Conservation (phyloP, 2,888 invertebrate genomes). For the Linhomoeus sp. region DNA sequence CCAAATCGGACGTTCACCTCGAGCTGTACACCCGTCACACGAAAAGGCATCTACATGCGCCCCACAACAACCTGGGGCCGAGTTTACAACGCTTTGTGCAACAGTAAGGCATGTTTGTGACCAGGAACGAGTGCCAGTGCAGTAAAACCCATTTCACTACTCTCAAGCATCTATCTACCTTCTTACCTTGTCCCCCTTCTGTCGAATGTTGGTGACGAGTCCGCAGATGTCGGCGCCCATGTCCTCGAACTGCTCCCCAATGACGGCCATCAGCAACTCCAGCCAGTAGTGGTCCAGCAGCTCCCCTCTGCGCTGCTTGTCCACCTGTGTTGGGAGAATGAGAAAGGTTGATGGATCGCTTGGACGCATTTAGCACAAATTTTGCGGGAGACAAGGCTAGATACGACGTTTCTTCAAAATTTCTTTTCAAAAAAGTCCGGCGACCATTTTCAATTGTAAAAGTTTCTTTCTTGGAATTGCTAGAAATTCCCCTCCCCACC, state of each 20-base stretch:
- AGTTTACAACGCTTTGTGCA: no score
- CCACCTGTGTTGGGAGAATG: slow-evolving; percentile 3
- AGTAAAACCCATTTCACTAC: no score
- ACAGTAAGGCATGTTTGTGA: no score
- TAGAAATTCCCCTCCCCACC: neutral
- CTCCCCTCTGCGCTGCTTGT: slow-evolving; percentile 3
- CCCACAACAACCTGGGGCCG: no score
- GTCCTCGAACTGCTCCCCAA: slow-evolving; percentile 76
- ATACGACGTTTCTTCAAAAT: neutral
- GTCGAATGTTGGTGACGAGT: slow-evolving; percentile 79
- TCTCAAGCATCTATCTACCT: no score
- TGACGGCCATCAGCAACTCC: slow-evolving; percentile 41
- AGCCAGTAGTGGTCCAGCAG: slow-evolving; percentile 24
- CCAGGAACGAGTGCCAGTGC: no score
- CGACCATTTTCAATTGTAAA: neutral
- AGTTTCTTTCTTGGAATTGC: neutral
- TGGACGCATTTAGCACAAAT: no score
- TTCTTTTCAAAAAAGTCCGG: neutral
- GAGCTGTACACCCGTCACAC: no score
- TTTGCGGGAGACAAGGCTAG: no score
- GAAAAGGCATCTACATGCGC: no score
- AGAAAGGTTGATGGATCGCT: no score
- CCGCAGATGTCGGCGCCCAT: slow-evolving; percentile 76
- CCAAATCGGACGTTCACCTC: no score
- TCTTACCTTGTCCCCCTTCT: slow-evolving; percentile 62